Evolutionary conservation across 1,140 invertebrate species (phyloP).

Genomic region (Metaphire vulgaris): DNA sequence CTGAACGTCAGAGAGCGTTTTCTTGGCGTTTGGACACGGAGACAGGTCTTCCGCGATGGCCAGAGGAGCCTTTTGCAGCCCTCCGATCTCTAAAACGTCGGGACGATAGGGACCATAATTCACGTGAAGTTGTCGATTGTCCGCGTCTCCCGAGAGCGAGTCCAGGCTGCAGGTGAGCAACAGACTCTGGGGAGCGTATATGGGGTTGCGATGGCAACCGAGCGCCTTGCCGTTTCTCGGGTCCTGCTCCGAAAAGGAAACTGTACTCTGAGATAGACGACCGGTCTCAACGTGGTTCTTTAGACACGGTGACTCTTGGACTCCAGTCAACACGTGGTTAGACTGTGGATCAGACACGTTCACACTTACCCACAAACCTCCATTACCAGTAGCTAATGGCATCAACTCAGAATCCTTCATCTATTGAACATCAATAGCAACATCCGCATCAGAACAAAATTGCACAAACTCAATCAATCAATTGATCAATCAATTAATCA

Average conservation of each 20-base stretch:
- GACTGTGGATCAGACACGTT: too few species aligned
- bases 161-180: not conserved
- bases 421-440: too few species aligned
- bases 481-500: too few species aligned
- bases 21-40: not conserved
- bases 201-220: not conserved
- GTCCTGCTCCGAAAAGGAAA: not conserved
- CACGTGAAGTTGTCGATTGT: not conserved
- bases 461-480: too few species aligned
- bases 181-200: not conserved
- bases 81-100: not conserved
- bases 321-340: too few species aligned
- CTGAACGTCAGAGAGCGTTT: not conserved
- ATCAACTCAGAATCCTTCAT: too few species aligned
- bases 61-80: not conserved
- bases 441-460: too few species aligned
- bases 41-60: not conserved
- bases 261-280: not conserved
- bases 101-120: not conserved
- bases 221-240: not conserved
- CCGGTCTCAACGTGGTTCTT: too few species aligned
- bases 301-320: too few species aligned
- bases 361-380: too few species aligned
- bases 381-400: too few species aligned
- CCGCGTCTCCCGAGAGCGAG: not conserved